Evolutionary conservation across 2,113 vertebrate species (phyloP), one percentile per base, ranked within the genome.

Genomic region (Chiloscyllium plagiosum): DNA sequence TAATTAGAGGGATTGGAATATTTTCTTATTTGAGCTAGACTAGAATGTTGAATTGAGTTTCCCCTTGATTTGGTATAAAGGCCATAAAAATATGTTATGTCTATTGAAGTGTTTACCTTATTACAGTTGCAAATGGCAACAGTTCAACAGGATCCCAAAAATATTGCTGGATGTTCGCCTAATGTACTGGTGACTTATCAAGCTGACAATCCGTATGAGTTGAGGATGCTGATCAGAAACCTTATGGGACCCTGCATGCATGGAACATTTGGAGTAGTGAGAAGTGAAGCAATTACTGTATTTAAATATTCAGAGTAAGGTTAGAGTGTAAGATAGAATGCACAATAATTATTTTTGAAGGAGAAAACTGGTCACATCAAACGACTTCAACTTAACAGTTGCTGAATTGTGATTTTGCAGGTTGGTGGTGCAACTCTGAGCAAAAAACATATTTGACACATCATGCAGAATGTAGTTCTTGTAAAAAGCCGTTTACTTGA

Each of bases 241-340:
- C 85, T 87, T 10, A 52, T 20, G 22, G 7, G 47, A 12, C 85
- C 24, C 6, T 80, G 78, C n/a, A 87, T 24, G 26, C 24, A 52
- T 87, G 42, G 85, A 52, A 87, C 47, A 50, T 87, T 50, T 87
- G 10, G 42, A 50, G 5, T 87, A 47, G 8, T 26, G 22, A 0
- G 8, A 50, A 52, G 37, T 87, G 20, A 52, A 87, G 19, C 85
- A 87, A 52, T 47, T 24, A 87, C 10, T 52, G 47, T 22, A 52
- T 87, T 83, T 83, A 87, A 87, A 86, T 86, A 86, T 86, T 86
- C 83, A 86, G 83, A 86, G 83, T 50, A 17, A 42, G 83, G 37
- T 86, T 42, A 86, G 83, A 7, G 42, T 86, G 83, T 5, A 24
- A 86, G 83, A 86, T 86, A 22, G 37, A 47, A 86, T 24, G 5